Base-by-base conservation (phyloP, 2,888 invertebrate genomes). In the Lycaena phlaeas region DNA sequence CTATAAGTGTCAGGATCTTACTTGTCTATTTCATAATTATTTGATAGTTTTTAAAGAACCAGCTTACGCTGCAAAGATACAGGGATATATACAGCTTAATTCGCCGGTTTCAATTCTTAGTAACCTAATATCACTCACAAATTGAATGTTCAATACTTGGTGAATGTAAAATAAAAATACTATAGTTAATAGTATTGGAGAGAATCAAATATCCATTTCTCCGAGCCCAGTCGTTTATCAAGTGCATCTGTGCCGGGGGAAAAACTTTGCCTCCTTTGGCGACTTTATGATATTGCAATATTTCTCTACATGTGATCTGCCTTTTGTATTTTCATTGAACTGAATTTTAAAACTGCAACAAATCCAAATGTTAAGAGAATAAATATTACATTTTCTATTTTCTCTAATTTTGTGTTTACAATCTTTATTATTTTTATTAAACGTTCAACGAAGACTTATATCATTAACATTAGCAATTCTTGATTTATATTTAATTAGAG, bases 211-310 rank as follows among this genome's bases (percentile, higher is more conserved):
- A 34, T 31, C 27, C 42, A 49, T 51, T 42, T 46, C 41, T 43
- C 36, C 31, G 38, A 38, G 36, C 42, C 45, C 34, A 15, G 15
- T 66, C 71, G 64, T 71, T 72, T 65, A 73, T 76, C 70, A 69
- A 66, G 56, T 67, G 66, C 69, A 75, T 68, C 70, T 66, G 69
- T 60, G 65, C 54, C 60, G 51, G 53, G 44, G 49, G 53, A 64
- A 68, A 69, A 68, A 70, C 57, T 61, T 62, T 48, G 54, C 53
- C 53, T 50, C 59, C 37, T 59, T 54, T 52, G 56, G 59, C 56
- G 59, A 65, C 71, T 73, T 61, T 68, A 73, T 74, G 72, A 70
- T 73, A 71, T 68, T 68, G 68, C 68, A 61, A 73, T 73, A 66
- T 68, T 55, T 43, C 27, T 38, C 29, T 25, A 36, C 7, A 37